A percentile compares a stretch with the other conserved stretches of the same genome.
Evolutionary conservation across 2,113 vertebrate genomes (phyloP).

Genomic region (Tursiops truncatus): DNA sequence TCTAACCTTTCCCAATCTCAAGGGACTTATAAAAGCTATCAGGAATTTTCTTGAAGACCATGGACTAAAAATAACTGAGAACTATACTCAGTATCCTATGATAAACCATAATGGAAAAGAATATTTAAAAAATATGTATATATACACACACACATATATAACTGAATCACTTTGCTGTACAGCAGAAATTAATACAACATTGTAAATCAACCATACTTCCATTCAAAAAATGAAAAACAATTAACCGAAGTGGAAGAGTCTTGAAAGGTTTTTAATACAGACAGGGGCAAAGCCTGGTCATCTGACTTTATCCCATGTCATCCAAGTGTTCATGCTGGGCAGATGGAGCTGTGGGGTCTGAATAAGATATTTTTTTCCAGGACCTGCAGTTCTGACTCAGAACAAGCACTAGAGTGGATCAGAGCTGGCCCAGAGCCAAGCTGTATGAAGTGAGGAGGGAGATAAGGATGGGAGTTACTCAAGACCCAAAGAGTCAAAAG

Average conservation of each 20-base stretch:
- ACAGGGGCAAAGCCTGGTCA: neutral
- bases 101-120: neutral
- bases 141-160: neutral
- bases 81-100: neutral
- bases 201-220: neutral
- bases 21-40: neutral
- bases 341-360: neutral
- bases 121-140: neutral
- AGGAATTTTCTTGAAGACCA: neutral
- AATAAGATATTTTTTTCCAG: neutral
- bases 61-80: neutral
- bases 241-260: neutral
- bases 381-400: neutral
- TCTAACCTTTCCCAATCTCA: neutral
- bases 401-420: neutral
- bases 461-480: neutral
- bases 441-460: neutral
- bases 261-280: neutral
- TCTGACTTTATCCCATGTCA: neutral
- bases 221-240: neutral
- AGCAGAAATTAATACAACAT: neutral
- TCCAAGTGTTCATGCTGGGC: neutral
- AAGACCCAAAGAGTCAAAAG: neutral
- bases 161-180: neutral
- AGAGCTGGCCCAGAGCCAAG: neutral